Percentiles rank a stretch among this genome's conserved stretches.
Conservation (phyloP, 1,140 invertebrate genomes). For the Euwallacea similis region DNA sequence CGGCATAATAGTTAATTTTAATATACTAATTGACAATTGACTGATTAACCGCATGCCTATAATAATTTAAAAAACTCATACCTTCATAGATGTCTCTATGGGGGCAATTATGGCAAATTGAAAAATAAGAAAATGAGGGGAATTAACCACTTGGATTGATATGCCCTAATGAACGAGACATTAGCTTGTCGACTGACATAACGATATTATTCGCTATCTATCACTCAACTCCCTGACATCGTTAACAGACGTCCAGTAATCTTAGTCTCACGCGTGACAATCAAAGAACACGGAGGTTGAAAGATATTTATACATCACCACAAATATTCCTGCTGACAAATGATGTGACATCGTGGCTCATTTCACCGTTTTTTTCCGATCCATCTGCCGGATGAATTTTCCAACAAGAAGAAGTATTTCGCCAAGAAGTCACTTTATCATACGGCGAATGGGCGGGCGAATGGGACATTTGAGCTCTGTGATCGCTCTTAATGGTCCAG, state of each 20-base stretch:
- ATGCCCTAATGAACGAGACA: too few species aligned
- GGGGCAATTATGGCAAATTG: background rate
- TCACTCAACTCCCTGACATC: too few species aligned
- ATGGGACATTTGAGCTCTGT: constrained; percentile 21
- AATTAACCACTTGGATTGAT: too few species aligned
- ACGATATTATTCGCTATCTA: too few species aligned
- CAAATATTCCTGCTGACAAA: constrained; percentile 31
- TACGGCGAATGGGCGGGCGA: constrained; percentile 19
- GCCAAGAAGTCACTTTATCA: constrained; percentile 33
- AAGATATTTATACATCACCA: constrained; percentile 7
- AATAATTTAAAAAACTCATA: background rate
- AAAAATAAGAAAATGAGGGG: too few species aligned
- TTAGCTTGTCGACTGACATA: too few species aligned
- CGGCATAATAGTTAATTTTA: background rate
- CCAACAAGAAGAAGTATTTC: constrained; percentile 24
- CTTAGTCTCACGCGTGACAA: too few species aligned
- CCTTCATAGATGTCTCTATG: background rate
- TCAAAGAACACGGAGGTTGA: background rate
- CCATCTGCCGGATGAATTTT: constrained; percentile 27
- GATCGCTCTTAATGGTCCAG: constrained; percentile 29
- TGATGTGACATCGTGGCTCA: constrained; percentile 27
- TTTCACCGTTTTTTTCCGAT: constrained; percentile 25
- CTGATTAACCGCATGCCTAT: background rate
- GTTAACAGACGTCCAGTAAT: too few species aligned
- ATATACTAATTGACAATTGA: background rate